These are phyloP conservation scores for Hippopotamyrus pictus DNA, from an alignment of 2,797 vertebrate genomes.

Conservation along the genomic window DNA sequence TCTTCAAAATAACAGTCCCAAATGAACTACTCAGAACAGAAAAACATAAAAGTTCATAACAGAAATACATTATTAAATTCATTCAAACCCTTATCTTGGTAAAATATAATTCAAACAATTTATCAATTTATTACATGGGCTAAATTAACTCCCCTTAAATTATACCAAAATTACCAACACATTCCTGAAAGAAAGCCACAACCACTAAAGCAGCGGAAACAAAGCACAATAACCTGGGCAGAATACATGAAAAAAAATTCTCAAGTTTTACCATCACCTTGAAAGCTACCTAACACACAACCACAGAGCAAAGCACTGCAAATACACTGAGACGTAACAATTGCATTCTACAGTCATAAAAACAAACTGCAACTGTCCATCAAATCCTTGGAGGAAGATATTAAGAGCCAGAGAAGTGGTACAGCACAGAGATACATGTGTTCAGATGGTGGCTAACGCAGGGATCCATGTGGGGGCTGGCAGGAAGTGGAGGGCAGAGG, in stretches of 20 bases:
- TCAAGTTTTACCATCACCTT: too few species aligned
- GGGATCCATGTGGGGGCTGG: background rate
- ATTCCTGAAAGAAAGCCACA: too few species aligned
- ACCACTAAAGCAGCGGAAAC: too few species aligned
- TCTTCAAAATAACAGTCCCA: background rate
- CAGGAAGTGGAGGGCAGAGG: background rate
- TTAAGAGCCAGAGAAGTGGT: background rate
- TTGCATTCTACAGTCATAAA: background rate
- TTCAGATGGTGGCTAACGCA: background rate
- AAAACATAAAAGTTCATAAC: background rate
- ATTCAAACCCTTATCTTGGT: too few species aligned
- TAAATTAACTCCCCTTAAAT: too few species aligned
- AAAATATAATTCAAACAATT: too few species aligned
- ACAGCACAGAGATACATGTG: background rate
- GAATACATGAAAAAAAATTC: too few species aligned
- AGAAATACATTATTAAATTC: background rate
- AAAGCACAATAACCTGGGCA: too few species aligned
- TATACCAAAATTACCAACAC: too few species aligned
- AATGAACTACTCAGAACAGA: background rate
- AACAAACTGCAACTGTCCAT: constrained; percentile 18
- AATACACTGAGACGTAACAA: background rate
- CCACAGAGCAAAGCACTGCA: too few species aligned
- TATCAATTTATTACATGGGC: too few species aligned
- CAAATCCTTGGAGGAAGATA: background rate
- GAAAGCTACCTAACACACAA: too few species aligned